phyloP scores from a whole-genome alignment of 2,888 invertebrate genomes.

The Sphinx pinastri region DNA sequence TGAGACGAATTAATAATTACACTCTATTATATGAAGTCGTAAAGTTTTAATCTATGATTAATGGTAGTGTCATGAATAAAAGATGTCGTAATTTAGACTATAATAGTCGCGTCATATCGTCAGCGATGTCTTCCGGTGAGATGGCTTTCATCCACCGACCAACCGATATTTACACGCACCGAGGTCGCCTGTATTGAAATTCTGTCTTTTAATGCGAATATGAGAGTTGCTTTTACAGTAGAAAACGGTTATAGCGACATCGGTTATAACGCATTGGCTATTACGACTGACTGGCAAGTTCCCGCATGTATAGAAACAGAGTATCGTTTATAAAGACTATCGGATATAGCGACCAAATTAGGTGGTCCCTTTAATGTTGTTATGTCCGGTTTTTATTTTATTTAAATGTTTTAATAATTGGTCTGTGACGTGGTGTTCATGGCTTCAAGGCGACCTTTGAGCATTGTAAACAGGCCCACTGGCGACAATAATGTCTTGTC shows the following conservation, averaged over 20 bases:
- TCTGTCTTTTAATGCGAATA: background rate
- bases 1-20: background rate
- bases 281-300: too few species aligned
- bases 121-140: slow-evolving; percentile 41
- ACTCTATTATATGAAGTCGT: slow-evolving; percentile 2
- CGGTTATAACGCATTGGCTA: too few species aligned
- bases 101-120: slow-evolving; percentile 33
- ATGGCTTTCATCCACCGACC: slow-evolving; percentile 42
- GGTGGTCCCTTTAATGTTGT: too few species aligned
- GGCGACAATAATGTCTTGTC: too few species aligned
- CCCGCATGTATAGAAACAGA: too few species aligned
- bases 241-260: too few species aligned
- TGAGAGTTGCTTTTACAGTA: background rate
- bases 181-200: background rate
- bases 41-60: slow-evolving; percentile 22
- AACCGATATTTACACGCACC: slow-evolving; percentile 12
- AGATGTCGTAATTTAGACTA: slow-evolving; percentile 26
- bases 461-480: too few species aligned
- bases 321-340: too few species aligned
- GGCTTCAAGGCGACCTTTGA: background rate
- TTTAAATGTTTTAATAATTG: background rate
- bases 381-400: background rate
- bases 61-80: slow-evolving; percentile 25
- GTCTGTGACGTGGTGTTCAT: too few species aligned
- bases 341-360: too few species aligned